Base-by-base conservation (phyloP, 2,113 vertebrate species). In the Probosciger aterrimus region DNA sequence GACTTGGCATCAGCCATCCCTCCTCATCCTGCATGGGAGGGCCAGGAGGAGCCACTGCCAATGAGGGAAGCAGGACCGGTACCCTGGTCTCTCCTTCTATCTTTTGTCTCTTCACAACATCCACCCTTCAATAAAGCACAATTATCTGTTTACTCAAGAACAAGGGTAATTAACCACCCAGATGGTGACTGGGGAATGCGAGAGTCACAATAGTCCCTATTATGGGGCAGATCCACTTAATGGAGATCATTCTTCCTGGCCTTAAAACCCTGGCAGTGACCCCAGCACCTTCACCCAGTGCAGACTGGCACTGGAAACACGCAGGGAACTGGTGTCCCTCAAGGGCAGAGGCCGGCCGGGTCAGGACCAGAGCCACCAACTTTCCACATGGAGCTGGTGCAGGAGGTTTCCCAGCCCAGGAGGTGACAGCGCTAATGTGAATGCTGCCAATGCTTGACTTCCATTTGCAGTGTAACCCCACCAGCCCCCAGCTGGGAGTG, bases 81-180 rank as follows among this genome's bases (percentile, higher is more conserved):
- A 41, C 6, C 7, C 23, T 14, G 2, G 9, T 35, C 57, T 23
- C 33, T n/a, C 33, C 53, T 55, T 59, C 57, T 35, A 44, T 53
- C 27, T 65, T 90, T 84, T 91, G 55, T 68, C 35, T 64, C 52
- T 75, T 86, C 44, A 88, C 44, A 88, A 71, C 65, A 77, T 49
- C 64, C 64, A 75, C 33, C 62, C 68, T 88, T 86, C 83, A 81
- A 28, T 39, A 62, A 82, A 23, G 52, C 80, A 79, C 35, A 92
- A 76, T 86, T 91, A 92, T 92, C 57, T 92, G 15, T 77, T 91
- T 94, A 85, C 69, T 95, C 92, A 94, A 77, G 59, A 90, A 49
- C 19, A 75, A 75, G 65, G 14, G 52, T 90, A 86, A 92, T 93
- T 93, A 86, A 78, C 73, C 82, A 65, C 80, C 62, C 76, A 88